Evolutionary conservation across 2,888 invertebrate genomes (phyloP).

Genomic region (Drosophila nigricruria): DNA sequence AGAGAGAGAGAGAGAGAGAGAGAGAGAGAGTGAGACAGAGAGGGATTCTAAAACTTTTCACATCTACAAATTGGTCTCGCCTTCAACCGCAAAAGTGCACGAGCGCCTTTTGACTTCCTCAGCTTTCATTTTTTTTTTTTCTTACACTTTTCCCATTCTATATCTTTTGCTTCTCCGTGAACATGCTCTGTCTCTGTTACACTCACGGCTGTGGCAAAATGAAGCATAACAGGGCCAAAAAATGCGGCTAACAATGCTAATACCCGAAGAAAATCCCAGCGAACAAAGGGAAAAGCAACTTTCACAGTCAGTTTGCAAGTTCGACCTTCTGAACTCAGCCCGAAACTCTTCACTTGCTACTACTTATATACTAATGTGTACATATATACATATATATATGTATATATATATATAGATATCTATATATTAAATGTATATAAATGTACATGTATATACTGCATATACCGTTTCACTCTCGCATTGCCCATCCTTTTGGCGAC

Average conservation of each 20-base stretch:
- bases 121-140: background rate
- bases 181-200: conserved; percentile 3
- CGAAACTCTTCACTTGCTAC: conserved; percentile 12
- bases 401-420: background rate
- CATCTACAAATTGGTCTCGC: conserved; percentile 80
- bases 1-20: background rate
- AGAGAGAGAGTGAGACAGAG: background rate
- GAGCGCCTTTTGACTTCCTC: conserved; percentile 50
- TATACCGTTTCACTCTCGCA: conserved; percentile 6
- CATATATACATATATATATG: too few species aligned
- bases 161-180: conserved; percentile 11
- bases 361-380: conserved; percentile 4
- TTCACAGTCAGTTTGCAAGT: conserved; percentile 63
- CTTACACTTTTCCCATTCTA: conserved; percentile 14
- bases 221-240: conserved; percentile 64
- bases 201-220: conserved; percentile 49
- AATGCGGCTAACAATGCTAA: conserved; percentile 73
- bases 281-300: conserved; percentile 65
- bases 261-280: conserved; percentile 69
- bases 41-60: conserved; percentile 63
- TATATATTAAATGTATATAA: background rate
- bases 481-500: conserved; percentile 63
- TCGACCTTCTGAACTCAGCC: conserved; percentile 46
- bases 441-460: background rate
- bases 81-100: conserved; percentile 68